Base-by-base conservation (phyloP, 2,888 invertebrate species). In the Agrochola litura region DNA sequence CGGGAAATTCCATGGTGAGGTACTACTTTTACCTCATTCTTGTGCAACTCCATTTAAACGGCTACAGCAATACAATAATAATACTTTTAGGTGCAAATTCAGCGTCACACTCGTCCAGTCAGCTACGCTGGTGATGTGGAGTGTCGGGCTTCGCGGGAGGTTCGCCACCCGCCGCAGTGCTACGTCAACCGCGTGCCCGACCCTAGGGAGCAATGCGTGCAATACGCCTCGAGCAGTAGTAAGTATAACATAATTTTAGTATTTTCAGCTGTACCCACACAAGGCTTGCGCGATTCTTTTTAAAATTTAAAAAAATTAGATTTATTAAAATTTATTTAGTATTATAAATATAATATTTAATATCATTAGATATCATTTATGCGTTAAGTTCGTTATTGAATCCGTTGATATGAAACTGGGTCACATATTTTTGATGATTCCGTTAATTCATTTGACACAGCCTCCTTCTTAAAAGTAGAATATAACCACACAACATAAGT, bases 181-280 rank as follows among this genome's bases (percentile, higher is more conserved):
- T 91, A 91, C 88, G 92, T 91, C 54, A 91, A 92, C 88, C 89
- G 92, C 16, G 91, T 91, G 74, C 93, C 92, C 1, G 90, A 90
- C 82, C 74, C 88, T 22, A 84, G 90, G 73, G 88, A 89, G 10
- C 88, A 86, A 49, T 64, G 83, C 83, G 92, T 94, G 81, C 97
- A 97, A 91, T 97, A 97, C 91, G 97, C 97, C 46, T 98, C 98
- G 56, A 98, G 97, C 92, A 97, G 97, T 90, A 97, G 98, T 98
- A 88, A 97, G 97, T 97, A 19, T 52, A 52, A 19, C 49, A 19
- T 52, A 49, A 16, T 19, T 49, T 49, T 16, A 2, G 49, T 6
- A 49, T 16, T 16, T 6, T 49, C 16, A 49, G 16, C 19, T 52
- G 14, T n/a, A n/a, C n/a, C n/a, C n/a, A n/a, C 14, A 46, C 3